phyloP scores from a whole-genome alignment of 2,797 vertebrate species.

The Orientallactaga sibirica region DNA sequence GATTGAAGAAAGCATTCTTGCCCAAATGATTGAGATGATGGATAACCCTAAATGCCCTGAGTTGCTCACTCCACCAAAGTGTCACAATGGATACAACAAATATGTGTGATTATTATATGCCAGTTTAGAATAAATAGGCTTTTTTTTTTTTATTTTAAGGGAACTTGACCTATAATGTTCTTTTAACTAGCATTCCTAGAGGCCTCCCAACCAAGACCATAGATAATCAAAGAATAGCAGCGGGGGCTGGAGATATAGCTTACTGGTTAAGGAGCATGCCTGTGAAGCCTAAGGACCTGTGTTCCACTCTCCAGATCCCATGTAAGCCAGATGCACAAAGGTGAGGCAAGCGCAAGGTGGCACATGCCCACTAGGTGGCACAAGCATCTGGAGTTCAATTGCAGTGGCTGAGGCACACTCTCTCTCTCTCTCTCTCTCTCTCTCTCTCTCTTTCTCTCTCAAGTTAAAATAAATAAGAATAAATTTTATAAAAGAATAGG shows the following conservation, averaged over 20 bases:
- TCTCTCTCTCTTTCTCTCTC: too few species aligned
- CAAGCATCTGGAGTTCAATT: too few species aligned
- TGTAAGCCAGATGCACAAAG: too few species aligned
- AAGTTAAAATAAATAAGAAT: too few species aligned
- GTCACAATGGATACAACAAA: background rate
- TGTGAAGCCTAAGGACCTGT: too few species aligned
- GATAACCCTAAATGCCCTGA: background rate
- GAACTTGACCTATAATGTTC: background rate
- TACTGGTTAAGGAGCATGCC: too few species aligned
- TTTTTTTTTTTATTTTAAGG: background rate
- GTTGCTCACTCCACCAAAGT: background rate
- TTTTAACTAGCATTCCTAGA: conserved; percentile 13
- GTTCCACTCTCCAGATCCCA: too few species aligned
- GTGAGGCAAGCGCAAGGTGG: too few species aligned
- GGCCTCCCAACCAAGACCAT: background rate
- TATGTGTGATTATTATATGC: background rate
- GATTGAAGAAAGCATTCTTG: background rate
- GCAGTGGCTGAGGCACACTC: too few species aligned
- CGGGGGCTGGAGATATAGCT: too few species aligned
- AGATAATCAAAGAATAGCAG: background rate
- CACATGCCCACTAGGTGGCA: too few species aligned
- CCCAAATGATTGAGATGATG: background rate
- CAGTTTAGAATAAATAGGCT: background rate
- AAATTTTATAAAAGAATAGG: background rate
- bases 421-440: too few species aligned